These are phyloP conservation scores for Cecidostiba fungosa DNA, from an alignment of 2,888 invertebrate species.

Conservation along the genomic window DNA sequence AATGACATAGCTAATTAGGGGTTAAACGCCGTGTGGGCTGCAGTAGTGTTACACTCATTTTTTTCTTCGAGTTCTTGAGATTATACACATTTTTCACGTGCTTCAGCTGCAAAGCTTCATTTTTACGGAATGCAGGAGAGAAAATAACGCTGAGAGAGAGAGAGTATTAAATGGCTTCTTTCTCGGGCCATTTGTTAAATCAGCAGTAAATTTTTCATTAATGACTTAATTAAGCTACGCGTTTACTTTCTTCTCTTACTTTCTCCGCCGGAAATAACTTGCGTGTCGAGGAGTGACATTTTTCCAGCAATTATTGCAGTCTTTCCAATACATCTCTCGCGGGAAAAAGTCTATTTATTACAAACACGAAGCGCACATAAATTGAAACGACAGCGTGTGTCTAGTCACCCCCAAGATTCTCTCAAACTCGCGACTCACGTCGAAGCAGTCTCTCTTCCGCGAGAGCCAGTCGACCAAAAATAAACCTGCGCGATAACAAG, in stretches of 20 bases:
- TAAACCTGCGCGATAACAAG: not conserved
- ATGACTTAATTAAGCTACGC: not conserved
- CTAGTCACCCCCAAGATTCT: no score
- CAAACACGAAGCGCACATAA: no score
- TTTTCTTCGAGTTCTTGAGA: constrained; percentile 3
- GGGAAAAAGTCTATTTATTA: no score
- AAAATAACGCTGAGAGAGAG: not conserved
- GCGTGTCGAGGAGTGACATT: not conserved
- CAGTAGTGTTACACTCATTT: not conserved
- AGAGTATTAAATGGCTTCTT: not conserved
- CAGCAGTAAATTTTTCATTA: constrained; percentile 2
- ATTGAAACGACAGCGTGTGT: no score
- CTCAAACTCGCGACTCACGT: no score
- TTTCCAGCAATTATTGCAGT: no score
- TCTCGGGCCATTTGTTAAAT: not conserved
- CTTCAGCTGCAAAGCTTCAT: constrained; percentile 22
- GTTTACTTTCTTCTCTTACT: not conserved
- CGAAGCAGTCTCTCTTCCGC: no score
- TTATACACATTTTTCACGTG: constrained; percentile 7
- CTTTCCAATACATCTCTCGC: no score
- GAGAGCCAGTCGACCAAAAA: not conserved
- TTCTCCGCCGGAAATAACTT: not conserved
- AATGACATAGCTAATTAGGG: constrained; percentile 7
- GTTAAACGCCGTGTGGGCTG: not conserved
- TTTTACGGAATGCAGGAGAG: not conserved